Base-by-base conservation (phyloP, 2,113 vertebrate genomes). In the Myxocyprinus asiaticus region DNA sequence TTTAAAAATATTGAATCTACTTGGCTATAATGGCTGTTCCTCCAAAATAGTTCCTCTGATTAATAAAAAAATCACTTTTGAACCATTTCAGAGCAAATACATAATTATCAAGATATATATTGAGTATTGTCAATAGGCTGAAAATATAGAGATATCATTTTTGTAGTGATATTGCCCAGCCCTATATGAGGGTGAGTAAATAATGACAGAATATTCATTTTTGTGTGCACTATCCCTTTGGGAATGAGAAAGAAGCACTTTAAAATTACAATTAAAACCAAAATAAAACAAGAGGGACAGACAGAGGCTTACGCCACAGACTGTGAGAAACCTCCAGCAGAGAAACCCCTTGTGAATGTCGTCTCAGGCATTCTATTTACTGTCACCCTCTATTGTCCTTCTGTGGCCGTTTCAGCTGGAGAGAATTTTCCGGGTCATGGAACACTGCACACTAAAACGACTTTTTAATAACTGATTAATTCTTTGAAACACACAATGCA, bases 391-490 rank as follows among this genome's bases (percentile, higher is more conserved):
- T 64, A 65, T 76, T 67, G 71, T 81, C 59, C 22, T 61, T 61
- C 56, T 80, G 82, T 10, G 50, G 10, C 50, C 45, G 48, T 47
- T 78, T 84, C 78, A 85, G 71, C 81, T 83, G 62, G 9, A 17
- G 53, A 51, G 64, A 55, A 42, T 72, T 79, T 55, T 69, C 53
- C 50, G 76, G 55, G 87, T 87, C 82, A 87, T 33, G 62, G 78
- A 71, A 71, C 59, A 53, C 77, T 81, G 82, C 15, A 81, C 79
- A 58, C 55, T 79, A 81, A 87, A 82, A 83, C 83, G 64, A 67
- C 75, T 78, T 59, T 33, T 79, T 81, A 86, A 76, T 83, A 82
- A 9, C 5, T 50, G 76, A 88, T 90, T 85, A 81, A 88, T 86
- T 65, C 61, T 75, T 83, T 59, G 74, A 77, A 81, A 81, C 64